Conservation (phyloP, 2,888 invertebrate species). For the Agrotis ipsilon region DNA sequence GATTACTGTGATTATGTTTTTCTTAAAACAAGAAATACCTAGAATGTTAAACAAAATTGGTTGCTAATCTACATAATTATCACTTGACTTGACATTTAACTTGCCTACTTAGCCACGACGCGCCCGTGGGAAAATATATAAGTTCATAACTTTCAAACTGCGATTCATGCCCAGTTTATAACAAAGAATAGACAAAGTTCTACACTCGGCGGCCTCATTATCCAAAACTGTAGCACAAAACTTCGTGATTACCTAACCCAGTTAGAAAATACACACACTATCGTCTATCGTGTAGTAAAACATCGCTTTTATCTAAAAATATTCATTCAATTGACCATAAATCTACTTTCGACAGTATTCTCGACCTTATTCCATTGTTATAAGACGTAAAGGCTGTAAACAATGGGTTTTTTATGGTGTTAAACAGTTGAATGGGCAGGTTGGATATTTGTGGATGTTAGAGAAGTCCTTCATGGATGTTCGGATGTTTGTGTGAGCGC, state of each 20-base stretch:
- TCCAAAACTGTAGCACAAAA: conserved; percentile 53
- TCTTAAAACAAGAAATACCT: conserved; percentile 4
- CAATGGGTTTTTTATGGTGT: conserved; percentile 33
- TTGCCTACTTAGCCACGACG: conserved; percentile 18
- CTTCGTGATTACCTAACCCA: conserved; percentile 58
- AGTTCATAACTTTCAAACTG: conserved; percentile 46
- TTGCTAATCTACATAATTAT: conserved; percentile 32
- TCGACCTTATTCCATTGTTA: conserved; percentile 38
- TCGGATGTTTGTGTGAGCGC: conserved; percentile 17
- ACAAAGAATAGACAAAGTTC: conserved; percentile 48
- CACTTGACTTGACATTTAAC: conserved; percentile 13
- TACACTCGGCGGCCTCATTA: conserved; percentile 46
- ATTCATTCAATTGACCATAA: conserved; percentile 54
- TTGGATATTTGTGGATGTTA: conserved; percentile 41
- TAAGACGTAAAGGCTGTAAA: conserved; percentile 19
- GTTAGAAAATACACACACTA: conserved; percentile 49
- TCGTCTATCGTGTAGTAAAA: conserved; percentile 49
- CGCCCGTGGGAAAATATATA: conserved; percentile 41
- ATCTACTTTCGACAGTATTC: conserved; percentile 24
- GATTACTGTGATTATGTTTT: background rate
- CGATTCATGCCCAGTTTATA: conserved; percentile 19
- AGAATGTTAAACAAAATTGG: conserved; percentile 32
- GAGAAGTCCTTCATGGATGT: conserved; percentile 23
- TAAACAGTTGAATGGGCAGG: conserved; percentile 53
- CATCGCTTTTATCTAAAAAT: conserved; percentile 64